Conservation (phyloP, 2,797 vertebrate genomes). For the Chaetodon trifasciatus region DNA sequence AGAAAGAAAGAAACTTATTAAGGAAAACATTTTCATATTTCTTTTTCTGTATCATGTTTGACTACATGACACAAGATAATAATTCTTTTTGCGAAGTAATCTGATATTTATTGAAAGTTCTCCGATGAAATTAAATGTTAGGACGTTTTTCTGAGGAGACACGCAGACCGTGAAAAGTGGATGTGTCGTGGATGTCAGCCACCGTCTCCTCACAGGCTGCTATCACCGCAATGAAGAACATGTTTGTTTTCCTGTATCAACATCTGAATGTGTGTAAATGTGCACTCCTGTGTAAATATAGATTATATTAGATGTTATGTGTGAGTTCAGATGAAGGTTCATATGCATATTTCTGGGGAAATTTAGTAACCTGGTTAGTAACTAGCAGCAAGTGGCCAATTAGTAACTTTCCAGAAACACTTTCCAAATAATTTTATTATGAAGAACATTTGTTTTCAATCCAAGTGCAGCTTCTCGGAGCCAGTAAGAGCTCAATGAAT, state of each 20-base stretch:
- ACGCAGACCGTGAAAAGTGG: constrained; percentile 12
- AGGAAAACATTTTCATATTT: constrained; percentile 8
- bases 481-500: constrained; percentile 14
- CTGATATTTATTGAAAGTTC: constrained; percentile 19
- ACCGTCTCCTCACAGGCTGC: constrained; percentile 28
- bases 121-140: constrained; percentile 28
- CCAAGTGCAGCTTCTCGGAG: constrained; percentile 42
- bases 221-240: constrained; percentile 33
- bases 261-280: not conserved
- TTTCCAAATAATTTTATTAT: constrained; percentile 66
- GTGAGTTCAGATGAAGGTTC: constrained; percentile 37
- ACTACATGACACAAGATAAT: constrained; percentile 15
- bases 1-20: constrained; percentile 8
- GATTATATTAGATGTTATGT: constrained; percentile 1
- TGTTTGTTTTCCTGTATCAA: not conserved
- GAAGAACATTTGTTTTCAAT: constrained; percentile 54
- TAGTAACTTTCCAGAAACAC: constrained; percentile 55
- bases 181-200: constrained; percentile 32
- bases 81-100: constrained; percentile 33
- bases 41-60: constrained; percentile 21
- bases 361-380: constrained; percentile 28
- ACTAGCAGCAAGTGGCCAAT: constrained; percentile 52
- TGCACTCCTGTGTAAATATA: not conserved
- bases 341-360: constrained; percentile 34
- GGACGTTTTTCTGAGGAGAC: not conserved